Evolutionary conservation across 2,797 vertebrate species (phyloP), one percentile per base, ranked within the genome.

Genomic region (Pantherophis vulpinus): DNA sequence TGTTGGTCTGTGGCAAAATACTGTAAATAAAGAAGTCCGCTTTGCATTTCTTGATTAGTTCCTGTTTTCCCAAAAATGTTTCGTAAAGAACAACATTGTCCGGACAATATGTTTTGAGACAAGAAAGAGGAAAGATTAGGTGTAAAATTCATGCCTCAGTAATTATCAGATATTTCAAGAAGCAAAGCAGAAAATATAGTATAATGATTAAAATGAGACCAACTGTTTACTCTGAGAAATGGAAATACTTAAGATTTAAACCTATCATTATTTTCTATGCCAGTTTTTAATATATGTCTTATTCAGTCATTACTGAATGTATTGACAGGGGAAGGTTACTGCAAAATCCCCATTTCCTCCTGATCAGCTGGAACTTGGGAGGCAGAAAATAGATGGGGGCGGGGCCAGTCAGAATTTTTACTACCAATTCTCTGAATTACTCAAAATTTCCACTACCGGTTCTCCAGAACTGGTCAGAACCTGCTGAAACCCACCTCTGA

Each of bases 1-100:
- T 97, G 97, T 98, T 98, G 98, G 93, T 86, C 96, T 94, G 94
- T 96, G 74, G 70, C 92, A 97, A 97, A 96, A 96, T 96, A 96
- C 95, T 96, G 92, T 96, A 98, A 98, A 98, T 98, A 98, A 98
- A 98, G 95, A 92, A 88, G 94, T 95, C 98, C 98, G 96, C 96
- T 94, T 94, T 97, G 95, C 95, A 95, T 96, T 95, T 93, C 94
- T 96, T 96, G 95, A 97, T 97, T 98, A 94, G 96, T 97, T 2
- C 59, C 59, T 92, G 87, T 58, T 93, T 51, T 96, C 90, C 87
- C 86, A 63, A 61, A 89, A 93, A 96, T 92, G 87, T 70, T 86
- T 13, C 4, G 0, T 7, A 92, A 86, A 92, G 42, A 96, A 87
- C 37, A 66, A 3, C 20, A 55, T 25, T 88, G 83, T 89, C 86